Evolutionary conservation across 2,797 vertebrate genomes (phyloP).

Genomic region (Zonotrichia albicollis): DNA sequence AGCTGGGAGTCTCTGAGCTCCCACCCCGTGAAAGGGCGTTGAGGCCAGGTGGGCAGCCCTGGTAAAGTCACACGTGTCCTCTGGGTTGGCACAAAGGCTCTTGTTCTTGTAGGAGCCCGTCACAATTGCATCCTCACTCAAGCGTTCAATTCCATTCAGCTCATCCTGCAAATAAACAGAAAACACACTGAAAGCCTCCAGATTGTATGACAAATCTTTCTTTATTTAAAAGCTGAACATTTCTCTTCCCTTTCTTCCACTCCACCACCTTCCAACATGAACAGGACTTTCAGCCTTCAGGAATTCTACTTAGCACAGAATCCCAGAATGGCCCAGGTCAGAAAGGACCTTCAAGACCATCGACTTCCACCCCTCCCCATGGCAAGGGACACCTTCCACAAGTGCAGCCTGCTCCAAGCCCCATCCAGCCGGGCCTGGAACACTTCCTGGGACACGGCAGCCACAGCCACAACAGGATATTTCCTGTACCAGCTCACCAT

Average conservation of each 20-base stretch:
- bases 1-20: constrained; percentile 59
- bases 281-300: neutral
- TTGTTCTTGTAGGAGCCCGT: constrained; percentile 76
- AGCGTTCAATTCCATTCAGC: constrained; percentile 73
- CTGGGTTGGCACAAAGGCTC: constrained; percentile 80
- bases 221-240: neutral
- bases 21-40: constrained; percentile 77
- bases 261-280: neutral
- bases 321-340: neutral
- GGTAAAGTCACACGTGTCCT: constrained; percentile 84
- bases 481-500: neutral
- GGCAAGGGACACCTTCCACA: neutral
- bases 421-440: neutral
- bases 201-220: neutral
- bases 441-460: neutral
- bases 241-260: neutral
- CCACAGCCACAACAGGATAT: neutral
- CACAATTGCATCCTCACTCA: constrained; percentile 82
- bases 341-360: too few species aligned
- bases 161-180: constrained; percentile 66
- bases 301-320: neutral
- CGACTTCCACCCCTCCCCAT: too few species aligned
- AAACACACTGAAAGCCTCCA: neutral
- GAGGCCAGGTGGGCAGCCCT: constrained; percentile 80
- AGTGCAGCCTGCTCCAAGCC: neutral